Evolutionary conservation across 2,797 vertebrate species (phyloP).

Genomic region (Sylvilagus floridanus): DNA sequence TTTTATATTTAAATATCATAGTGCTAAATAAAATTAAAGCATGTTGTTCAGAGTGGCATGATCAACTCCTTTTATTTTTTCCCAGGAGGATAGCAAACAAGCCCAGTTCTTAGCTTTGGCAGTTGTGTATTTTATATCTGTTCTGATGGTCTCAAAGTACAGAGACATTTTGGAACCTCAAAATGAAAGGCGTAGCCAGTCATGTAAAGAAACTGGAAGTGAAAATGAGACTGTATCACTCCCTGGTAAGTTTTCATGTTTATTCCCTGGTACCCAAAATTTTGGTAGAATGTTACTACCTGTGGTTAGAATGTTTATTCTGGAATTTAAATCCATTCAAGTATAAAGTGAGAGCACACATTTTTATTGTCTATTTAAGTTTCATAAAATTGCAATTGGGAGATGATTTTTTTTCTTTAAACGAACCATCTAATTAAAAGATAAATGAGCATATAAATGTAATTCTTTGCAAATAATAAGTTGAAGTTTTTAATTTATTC

Average conservation of each 20-base stretch:
- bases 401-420: conserved; percentile 51
- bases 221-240: conserved; percentile 86
- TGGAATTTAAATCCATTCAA: conserved; percentile 14
- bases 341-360: background rate
- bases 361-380: conserved; percentile 29
- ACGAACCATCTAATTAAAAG: conserved; percentile 40
- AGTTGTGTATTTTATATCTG: conserved; percentile 99
- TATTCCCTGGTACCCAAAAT: conserved; percentile 30
- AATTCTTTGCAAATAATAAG: background rate
- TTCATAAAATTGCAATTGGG: conserved; percentile 11
- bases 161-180: conserved; percentile 98
- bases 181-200: conserved; percentile 92
- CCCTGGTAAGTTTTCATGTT: conserved; percentile 72
- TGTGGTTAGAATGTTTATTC: conserved; percentile 27
- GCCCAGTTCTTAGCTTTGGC: conserved; percentile 98
- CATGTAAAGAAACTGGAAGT: conserved; percentile 86
- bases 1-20: conserved; percentile 49
- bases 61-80: conserved; percentile 65
- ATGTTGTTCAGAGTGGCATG: background rate
- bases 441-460: conserved; percentile 8
- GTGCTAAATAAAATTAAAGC: conserved; percentile 17
- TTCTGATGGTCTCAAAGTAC: conserved; percentile 99
- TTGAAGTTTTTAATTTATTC: conserved; percentile 45
- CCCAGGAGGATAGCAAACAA: conserved; percentile 99
- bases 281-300: background rate